phyloP scores from a whole-genome alignment of 2,113 vertebrate genomes.

The Argyrosomus japonicus region DNA sequence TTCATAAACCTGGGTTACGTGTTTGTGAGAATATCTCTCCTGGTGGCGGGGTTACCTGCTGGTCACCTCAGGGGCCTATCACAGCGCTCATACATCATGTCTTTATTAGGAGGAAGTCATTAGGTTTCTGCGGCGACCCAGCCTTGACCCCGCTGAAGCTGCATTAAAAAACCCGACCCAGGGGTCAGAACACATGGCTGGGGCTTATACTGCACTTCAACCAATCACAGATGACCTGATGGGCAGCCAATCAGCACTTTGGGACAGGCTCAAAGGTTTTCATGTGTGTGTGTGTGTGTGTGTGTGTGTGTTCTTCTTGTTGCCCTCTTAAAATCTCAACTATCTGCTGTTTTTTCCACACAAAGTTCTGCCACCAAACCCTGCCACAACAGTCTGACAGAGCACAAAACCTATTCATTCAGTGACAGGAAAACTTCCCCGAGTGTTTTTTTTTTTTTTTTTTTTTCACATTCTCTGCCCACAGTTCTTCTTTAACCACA shows the following conservation, averaged over 20 bases:
- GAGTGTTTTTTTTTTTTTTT: background rate
- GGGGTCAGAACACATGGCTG: constrained; percentile 71
- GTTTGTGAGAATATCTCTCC: background rate
- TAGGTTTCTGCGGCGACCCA: constrained; percentile 78
- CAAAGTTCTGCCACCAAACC: background rate
- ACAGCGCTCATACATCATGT: constrained; percentile 81
- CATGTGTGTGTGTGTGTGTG: background rate
- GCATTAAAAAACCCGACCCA: constrained; percentile 76
- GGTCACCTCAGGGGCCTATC: constrained; percentile 67
- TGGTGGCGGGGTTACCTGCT: constrained; percentile 71
- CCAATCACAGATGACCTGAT: constrained; percentile 59
- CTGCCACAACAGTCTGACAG: background rate
- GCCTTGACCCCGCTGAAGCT: constrained; percentile 81
- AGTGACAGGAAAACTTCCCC: background rate
- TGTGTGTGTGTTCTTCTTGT: background rate
- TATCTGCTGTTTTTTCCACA: background rate
- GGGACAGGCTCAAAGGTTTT: constrained; percentile 34
- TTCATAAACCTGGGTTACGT: background rate
- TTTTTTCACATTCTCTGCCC: constrained; percentile 20
- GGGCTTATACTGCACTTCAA: constrained; percentile 17
- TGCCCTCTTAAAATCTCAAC: background rate
- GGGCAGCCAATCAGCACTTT: constrained; percentile 6
- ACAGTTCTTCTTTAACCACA: background rate
- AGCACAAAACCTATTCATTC: background rate
- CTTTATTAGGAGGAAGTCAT: constrained; percentile 87